Base-by-base conservation (phyloP, 2,113 vertebrate genomes). In the Dasyprocta punctata region DNA sequence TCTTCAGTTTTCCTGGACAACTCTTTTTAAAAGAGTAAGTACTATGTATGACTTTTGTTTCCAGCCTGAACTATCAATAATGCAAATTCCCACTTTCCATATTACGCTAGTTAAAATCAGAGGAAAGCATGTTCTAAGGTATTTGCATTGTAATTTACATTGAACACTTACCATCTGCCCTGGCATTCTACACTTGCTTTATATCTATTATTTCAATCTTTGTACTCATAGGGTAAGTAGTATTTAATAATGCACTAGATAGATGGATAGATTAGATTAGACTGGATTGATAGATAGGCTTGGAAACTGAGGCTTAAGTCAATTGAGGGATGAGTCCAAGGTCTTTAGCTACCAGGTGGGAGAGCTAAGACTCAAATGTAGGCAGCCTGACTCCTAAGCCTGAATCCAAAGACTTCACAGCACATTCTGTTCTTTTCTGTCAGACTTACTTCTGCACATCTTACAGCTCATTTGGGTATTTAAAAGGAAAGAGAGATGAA, bases 131-230 rank as follows among this genome's bases (percentile, higher is more conserved):
- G 38, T 83, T 82, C 33, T 63, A 93, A 61, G 7, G 28, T 47
- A 91, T 92, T 93, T 95, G 65, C 83, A 89, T 86, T 82, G 93
- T 96, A 86, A 78, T 73, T 91, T 71, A 65, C 71, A 78, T 14
- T 54, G 47, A 91, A 47, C 56, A 83, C 41, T 88, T 85, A 69
- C 82, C 86, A 77, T 88, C 63, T 69, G 77, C 82, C 77, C 85
- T 92, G 52, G 82, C 58, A 71, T 85, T 78, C 73, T 10, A 9
- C 12, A 30, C 60, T 19, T 84, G 52, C 56, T 92, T 69, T 85
- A 38, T 58, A 20, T 44, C 92, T 91, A 52, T 36, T 52, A 33
- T 49, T 19, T 30, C 38, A 52, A 28, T 97, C 94, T 90, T n/a
- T 61, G 73, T 10, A 9, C n/a, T 86, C 71, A 91, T 24, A 86